A percentile compares a stretch with the other conserved stretches of the same genome.
Evolutionary conservation across 2,797 vertebrate genomes (phyloP).

Genomic region (Esox lucius): DNA sequence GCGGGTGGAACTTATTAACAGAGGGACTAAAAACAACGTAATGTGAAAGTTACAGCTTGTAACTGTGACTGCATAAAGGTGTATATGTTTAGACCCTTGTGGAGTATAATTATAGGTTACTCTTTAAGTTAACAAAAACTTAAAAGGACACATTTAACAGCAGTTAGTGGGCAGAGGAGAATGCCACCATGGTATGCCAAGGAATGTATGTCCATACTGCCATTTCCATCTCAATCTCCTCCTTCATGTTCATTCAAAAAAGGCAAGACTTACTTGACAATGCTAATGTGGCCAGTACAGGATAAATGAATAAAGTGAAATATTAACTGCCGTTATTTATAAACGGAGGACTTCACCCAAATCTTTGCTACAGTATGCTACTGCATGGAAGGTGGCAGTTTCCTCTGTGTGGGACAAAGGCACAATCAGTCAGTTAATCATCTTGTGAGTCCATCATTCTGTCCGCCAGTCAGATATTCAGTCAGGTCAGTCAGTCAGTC

Average conservation of each 20-base stretch:
- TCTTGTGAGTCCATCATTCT: slow-evolving; percentile 21
- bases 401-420: slow-evolving; percentile 16
- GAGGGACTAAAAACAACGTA: slow-evolving; percentile 34
- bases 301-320: slow-evolving; percentile 14
- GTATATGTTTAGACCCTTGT: slow-evolving; percentile 27
- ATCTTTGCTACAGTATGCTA: not conserved
- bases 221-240: not conserved
- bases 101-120: slow-evolving; percentile 46
- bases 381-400: slow-evolving; percentile 10
- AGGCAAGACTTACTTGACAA: not conserved
- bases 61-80: slow-evolving; percentile 19
- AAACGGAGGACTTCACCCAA: too few relatives aligned
- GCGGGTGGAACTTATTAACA: slow-evolving; percentile 25
- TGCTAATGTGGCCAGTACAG: not conserved
- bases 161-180: slow-evolving; percentile 39
- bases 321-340: slow-evolving; percentile 13
- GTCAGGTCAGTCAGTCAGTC: slow-evolving; percentile 23
- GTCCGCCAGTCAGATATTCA: slow-evolving; percentile 14
- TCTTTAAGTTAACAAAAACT: slow-evolving; percentile 42
- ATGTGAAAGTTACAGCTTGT: slow-evolving; percentile 48
- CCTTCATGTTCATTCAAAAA: not conserved
- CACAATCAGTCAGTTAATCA: slow-evolving; percentile 18
- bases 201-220: not conserved
- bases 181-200: slow-evolving; percentile 30
- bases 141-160: slow-evolving; percentile 25